Evolutionary conservation across 2,797 vertebrate species (phyloP).

Genomic region (Poecile montanus): DNA sequence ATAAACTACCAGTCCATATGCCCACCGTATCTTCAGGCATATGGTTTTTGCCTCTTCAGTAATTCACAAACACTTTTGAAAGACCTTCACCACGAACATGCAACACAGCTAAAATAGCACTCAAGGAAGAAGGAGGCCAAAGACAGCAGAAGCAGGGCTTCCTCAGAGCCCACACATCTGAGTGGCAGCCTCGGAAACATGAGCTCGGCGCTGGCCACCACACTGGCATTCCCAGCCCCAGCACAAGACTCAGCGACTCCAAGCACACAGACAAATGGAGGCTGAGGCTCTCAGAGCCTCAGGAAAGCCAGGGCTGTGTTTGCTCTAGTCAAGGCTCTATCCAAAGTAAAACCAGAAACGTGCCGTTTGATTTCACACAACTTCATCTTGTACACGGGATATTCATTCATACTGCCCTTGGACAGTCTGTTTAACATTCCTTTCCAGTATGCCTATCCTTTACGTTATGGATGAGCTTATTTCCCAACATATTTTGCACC

Average conservation of each 20-base stretch:
- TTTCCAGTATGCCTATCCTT: not conserved
- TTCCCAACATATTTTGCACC: not conserved
- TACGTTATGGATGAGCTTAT: not conserved
- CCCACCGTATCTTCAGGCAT: not conserved
- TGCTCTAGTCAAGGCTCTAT: not conserved
- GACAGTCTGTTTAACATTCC: not conserved
- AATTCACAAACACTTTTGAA: not conserved
- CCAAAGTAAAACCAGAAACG: not conserved
- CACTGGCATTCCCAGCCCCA: rapidly evolving
- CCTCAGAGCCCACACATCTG: not conserved
- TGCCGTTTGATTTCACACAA: not conserved
- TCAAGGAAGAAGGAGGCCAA: not conserved
- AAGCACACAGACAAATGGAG: rapidly evolving
- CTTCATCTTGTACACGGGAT: not conserved
- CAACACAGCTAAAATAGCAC: not conserved
- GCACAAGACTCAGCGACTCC: rapidly evolving
- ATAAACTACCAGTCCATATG: not conserved
- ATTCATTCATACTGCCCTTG: not conserved
- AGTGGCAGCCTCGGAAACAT: rapidly evolving
- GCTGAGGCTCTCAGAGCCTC: not conserved
- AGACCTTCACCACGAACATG: not conserved
- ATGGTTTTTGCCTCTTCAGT: not conserved
- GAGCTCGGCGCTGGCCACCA: not conserved
- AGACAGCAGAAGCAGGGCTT: not conserved
- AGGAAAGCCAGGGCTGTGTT: not conserved